Evolutionary conservation across 1,140 invertebrate genomes (phyloP).

Genomic region (Heliconius hermathena): DNA sequence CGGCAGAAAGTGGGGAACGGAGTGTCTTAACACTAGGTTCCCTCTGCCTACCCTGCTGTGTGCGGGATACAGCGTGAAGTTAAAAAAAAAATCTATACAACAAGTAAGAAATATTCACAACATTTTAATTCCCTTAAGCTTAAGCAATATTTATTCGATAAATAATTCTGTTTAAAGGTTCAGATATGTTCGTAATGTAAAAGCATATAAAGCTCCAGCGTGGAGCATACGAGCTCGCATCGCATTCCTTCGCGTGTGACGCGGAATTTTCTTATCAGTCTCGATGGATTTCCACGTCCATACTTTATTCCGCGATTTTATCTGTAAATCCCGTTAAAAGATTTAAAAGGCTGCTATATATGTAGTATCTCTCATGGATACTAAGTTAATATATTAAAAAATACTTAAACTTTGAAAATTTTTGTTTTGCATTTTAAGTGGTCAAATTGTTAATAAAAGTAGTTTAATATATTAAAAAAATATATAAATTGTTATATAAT

Average conservation of each 20-base stretch:
- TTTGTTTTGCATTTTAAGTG: too few relatives aligned
- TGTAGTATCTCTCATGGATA: not conserved
- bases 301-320: conserved; percentile 38
- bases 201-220: conserved; percentile 17
- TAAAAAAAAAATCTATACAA: too few relatives aligned
- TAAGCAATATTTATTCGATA: not conserved
- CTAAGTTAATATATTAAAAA: not conserved
- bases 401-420: not conserved
- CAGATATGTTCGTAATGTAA: conserved; percentile 22
- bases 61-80: too few relatives aligned
- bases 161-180: conserved; percentile 4
- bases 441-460: too few relatives aligned
- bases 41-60: too few relatives aligned
- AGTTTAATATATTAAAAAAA: too few relatives aligned
- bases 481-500: too few relatives aligned
- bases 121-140: not conserved
- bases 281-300: conserved; percentile 38
- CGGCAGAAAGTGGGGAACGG: too few relatives aligned
- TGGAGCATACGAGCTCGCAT: conserved; percentile 26
- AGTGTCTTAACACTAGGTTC: too few relatives aligned
- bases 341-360: conserved; percentile 28
- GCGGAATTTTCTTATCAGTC: conserved; percentile 43
- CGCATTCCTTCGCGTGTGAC: conserved; percentile 40
- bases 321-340: conserved; percentile 28
- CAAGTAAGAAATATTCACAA: not conserved